Base-by-base conservation (phyloP, 64 coral and sea anemone genomes). In the Stichodactyla mertensii region DNA sequence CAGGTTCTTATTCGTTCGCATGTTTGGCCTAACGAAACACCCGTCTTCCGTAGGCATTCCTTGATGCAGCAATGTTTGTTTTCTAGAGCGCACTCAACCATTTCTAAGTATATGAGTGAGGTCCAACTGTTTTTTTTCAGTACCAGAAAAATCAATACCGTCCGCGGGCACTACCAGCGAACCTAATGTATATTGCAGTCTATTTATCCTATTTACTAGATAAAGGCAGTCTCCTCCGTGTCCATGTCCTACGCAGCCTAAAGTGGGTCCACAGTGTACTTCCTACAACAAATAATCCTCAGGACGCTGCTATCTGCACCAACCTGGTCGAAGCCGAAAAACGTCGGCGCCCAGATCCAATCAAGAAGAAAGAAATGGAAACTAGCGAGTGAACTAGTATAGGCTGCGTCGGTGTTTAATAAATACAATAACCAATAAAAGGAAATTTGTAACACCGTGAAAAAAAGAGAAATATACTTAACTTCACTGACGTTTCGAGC, bases 131-230 rank as follows among this genome's bases (percentile, higher is more conserved):
- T 55, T 54, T n/a, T n/a, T 52, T 84, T 24, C 4, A 77, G 2
- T 84, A 71, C 52, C 80, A 89, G 36, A 16, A 16, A 5, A 15
- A 6, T 15, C 51, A 84, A 84, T 51, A 54, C 20, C 28, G 61
- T 27, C 71, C 88, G 12, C 16, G 82, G 13, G 28, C 13, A 16
- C 58, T 85, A 4, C 71, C 89, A 2, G 55, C 89, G 8, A 18
- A 36, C 27, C 36, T 90, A 31, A 26, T 31, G 61, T 61, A 90
- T 19, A 0, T 90, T 62, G 19, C 51, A 7, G 74, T 61, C 19
- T 90, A 92, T 83, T 77, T 92, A 18, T 87, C 90, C 8, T 58
- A 10, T 60, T n/a, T n/a, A n/a, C n/a, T n/a, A n/a, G n/a, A 81
- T 77, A 57, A 87, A 87, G 6, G 18, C 10, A 36, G 61, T 55